These are phyloP conservation scores for Passer montanus DNA, from an alignment of 2,113 vertebrate species.

Conservation along the genomic window DNA sequence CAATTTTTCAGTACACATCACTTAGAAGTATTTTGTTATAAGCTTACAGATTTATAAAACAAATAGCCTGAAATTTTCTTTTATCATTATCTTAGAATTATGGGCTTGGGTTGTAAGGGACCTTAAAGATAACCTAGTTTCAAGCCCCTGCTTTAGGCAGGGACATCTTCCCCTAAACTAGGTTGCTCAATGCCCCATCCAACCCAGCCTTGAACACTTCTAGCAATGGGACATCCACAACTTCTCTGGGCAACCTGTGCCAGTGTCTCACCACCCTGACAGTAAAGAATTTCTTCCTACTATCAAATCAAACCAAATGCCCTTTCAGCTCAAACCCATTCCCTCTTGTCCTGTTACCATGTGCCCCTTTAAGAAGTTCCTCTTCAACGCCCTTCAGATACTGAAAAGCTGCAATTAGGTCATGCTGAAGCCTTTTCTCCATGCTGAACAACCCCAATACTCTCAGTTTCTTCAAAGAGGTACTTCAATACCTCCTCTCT, in stretches of 20 bases:
- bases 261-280: not conserved
- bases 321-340: not conserved
- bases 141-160: not conserved
- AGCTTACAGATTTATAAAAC: not conserved
- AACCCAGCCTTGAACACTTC: not conserved
- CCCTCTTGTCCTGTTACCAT: not conserved
- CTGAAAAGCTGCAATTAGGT: not conserved
- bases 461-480: not conserved
- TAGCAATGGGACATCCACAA: not conserved
- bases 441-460: not conserved
- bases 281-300: not conserved
- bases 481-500: not conserved
- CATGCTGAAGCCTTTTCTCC: not conserved
- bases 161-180: not conserved
- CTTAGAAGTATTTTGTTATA: not conserved
- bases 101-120: not conserved
- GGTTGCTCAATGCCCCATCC: not conserved
- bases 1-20: not conserved
- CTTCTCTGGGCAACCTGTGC: not conserved
- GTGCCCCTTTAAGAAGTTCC: not conserved
- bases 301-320: not conserved
- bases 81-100: not conserved
- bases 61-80: not conserved
- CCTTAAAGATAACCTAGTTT: not conserved
- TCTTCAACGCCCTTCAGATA: not conserved